phyloP scores from a whole-genome alignment of 2,797 vertebrate species.

The Falco berigora region DNA sequence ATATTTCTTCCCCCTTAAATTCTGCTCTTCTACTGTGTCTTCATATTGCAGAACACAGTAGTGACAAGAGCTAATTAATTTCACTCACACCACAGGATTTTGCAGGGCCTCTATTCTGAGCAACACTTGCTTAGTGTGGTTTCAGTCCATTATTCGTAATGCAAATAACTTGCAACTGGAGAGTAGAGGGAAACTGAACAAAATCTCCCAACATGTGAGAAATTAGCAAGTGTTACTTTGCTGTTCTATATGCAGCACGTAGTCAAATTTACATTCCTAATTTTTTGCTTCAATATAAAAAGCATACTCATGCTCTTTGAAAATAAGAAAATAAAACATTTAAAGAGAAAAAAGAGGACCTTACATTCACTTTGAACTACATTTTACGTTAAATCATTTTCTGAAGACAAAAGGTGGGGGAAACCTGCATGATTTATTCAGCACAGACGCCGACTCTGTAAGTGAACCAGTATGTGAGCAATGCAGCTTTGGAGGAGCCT shows the following conservation, averaged over 20 bases:
- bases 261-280: constrained; percentile 15
- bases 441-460: neutral
- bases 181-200: constrained; percentile 6
- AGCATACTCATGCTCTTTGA: neutral
- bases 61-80: constrained; percentile 14
- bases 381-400: neutral
- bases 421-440: neutral
- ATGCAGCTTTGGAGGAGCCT: neutral
- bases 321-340: neutral
- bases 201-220: constrained; percentile 24
- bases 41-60: neutral
- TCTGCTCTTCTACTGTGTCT: neutral
- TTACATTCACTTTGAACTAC: neutral
- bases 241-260: neutral
- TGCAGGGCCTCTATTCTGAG: neutral
- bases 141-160: neutral
- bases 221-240: constrained; percentile 41
- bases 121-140: neutral
- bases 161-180: constrained; percentile 31
- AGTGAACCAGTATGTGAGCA: neutral
- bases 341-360: neutral
- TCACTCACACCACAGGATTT: neutral
- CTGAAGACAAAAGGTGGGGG: neutral
- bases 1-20: neutral
- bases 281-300: constrained; percentile 10